Base-by-base conservation (phyloP, 2,888 invertebrate species). In the Neoaliturus tenellus region DNA sequence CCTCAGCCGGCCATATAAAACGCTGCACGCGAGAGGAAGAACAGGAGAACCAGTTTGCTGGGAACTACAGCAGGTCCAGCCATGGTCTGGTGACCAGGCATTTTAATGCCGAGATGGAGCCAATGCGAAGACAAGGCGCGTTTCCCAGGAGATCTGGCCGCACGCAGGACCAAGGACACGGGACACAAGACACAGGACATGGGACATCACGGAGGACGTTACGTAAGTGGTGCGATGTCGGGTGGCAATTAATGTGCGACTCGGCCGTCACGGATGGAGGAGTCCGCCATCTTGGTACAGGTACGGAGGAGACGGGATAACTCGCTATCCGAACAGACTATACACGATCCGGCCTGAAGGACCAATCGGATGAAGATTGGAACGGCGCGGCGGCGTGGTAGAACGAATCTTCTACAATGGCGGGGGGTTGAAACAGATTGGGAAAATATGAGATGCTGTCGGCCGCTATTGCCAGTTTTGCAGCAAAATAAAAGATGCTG, bases 11-110 rank as follows among this genome's bases (percentile, higher is more conserved):
- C n/a, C n/a, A 41, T 25, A 48, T 4, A n/a, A 3, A 12, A 55
- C 55, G 55, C 20, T 14, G 62, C 62, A 62, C 62, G 55, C 55
- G 62, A 28, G 31, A 28, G 2, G 62, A 4, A 62, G 31, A 62
- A 14, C 17, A 6, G 5, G 20, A 28, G 62, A 62, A 62, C 62
- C 62, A 28, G 62, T 62, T 62, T 28, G 62, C 62, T 69, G 69
- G 69, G 69, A 69, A 69, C 69, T 5, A 3, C 17, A 23, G 31
- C 31, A 28, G 67, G 67, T 67, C 67, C 69, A 69, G 6, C 35
- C 75, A 75, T 75, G 75, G 75, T 75, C 75, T 44, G 75, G 39
- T 75, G 75, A 75, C 44, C 75, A 75, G 48, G 75, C 75, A 75
- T 75, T 78, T 78, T 78, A 51, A 78, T 55, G 31, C 55, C 2